Base-by-base conservation (phyloP, 2,797 vertebrate species). In the Odontamblyopus rebecca region DNA sequence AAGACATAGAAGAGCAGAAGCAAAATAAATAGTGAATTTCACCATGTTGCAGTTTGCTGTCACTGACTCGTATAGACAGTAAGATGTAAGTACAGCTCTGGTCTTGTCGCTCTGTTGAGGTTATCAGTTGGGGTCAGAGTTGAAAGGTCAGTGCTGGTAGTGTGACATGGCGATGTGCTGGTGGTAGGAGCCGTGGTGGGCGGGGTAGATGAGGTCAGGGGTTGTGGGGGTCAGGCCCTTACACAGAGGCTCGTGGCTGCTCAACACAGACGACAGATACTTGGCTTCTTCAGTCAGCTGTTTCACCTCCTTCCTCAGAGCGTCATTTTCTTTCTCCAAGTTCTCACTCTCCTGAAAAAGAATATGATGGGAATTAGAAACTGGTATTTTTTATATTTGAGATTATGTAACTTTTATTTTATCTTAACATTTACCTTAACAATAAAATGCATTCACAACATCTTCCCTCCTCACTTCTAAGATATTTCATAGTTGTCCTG, bases 241-340 rank as follows among this genome's bases (percentile, higher is more conserved):
- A 90, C 97, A 99, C 80, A 95, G 87, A 0, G 96, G 94, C 78
- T 99, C 97, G 0, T 99, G 98, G 86, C 91, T 96, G 89, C 84
- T 98, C 90, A 99, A 93, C 85, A 98, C 89, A 0, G 95, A 94
- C 0, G 95, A 89, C 67, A 99, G 96, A 68, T 97, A 96, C 85
- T 98, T 98, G 84, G 96, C 93, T 86, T 99, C 98, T 77, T 98
- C 97, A 0, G 94, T 96, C 86, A 99, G 92, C 83, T 95, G 93
- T 88, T 96, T 97, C 88, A 99, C 98, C 86, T 99, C 98, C 82
- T 96, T 95, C 81, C 95, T 95, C 79, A 99, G 92, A 9, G 96
- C 96, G 0, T 95, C 93, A 0, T 99, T 99, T 79, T 97, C 95
- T 75, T 96, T 97, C 92, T 98, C 97, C 88, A 99, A 86, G 86